Evolutionary conservation across 1,140 invertebrate species (phyloP), one percentile per base, ranked within the genome.

Genomic region (Sycophila sp.): DNA sequence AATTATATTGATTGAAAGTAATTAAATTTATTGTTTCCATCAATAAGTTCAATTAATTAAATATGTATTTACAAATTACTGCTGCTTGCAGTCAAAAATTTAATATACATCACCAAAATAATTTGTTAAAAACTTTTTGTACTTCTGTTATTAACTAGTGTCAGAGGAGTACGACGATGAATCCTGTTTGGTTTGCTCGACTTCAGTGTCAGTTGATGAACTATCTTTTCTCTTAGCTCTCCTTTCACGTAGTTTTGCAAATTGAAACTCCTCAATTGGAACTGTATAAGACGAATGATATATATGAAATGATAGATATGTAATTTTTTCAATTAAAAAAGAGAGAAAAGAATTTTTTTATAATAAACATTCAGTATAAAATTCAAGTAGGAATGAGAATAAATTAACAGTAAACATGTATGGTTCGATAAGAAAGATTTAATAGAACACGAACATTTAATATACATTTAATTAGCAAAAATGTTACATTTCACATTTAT

Each of bases 171-270:
- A 84, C 63, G 87, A 83, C 38, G 87, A 87, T 32, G 86, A 83
- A 34, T 87, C 87, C 63, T 81, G 83, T 73, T 86, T 85, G 80
- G 81, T 87, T 66, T 86, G 86, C 67, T 85, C 85, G 79, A 87
- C 87, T 78, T 84, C 84, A 80, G 82, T 87, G 69, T 88, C 86
- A 67, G 85, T 87, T 30, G 87, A 87, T 60, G 86, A 88, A 77
- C 86, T 87, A 79, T 87, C 83, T 74, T 82, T 83, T 78, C 85
- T 86, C 76, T 85, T 87, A 74, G 85, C 80, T 75, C 76, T 76
- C 73, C 81, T 81, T 76, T 82, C 80, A 69, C 81, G 80, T 74
- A 84, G 76, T 77, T 84, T 83, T 45, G 77, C 79, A 72, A 84
- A 83, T 74, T 84, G 81, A 84, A 83, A 81, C 78, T 84, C 81